phyloP scores from a whole-genome alignment of 2,888 invertebrate species.

The Laothoe populi region DNA sequence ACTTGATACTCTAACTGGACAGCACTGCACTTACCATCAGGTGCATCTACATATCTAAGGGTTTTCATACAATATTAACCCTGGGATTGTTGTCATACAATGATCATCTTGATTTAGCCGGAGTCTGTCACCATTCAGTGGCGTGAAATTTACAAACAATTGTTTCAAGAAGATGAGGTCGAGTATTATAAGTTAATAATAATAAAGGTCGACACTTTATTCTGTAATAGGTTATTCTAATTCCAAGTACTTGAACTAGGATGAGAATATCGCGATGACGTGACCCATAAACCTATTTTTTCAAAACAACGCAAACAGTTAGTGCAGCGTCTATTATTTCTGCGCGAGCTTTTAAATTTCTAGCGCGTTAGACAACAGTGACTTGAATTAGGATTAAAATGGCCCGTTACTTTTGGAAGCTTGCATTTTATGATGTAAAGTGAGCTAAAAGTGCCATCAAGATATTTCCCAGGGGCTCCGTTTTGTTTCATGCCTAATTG shows the following conservation, averaged over 20 bases:
- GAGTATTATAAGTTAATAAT: no score
- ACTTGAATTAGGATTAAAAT: slow-evolving; percentile 22
- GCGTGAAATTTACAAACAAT: no score
- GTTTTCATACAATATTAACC: no score
- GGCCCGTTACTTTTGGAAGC: slow-evolving; percentile 11
- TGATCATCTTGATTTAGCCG: no score
- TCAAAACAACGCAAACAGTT: not conserved
- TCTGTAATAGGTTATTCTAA: no score
- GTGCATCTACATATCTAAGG: no score
- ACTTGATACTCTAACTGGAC: no score
- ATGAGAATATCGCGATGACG: not conserved
- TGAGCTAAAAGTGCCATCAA: slow-evolving; percentile 20
- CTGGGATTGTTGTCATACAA: no score
- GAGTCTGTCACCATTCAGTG: no score
- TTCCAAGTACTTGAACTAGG: not conserved
- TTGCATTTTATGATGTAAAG: slow-evolving; percentile 20
- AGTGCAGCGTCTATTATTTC: not conserved
- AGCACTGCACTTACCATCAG: no score
- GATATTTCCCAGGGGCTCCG: slow-evolving; percentile 15
- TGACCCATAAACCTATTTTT: not conserved
- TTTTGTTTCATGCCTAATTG: slow-evolving; percentile 14
- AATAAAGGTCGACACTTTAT: no score
- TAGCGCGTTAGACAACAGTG: slow-evolving; percentile 3
- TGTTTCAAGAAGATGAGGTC: no score
- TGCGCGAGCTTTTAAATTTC: not conserved